Conservation (phyloP, 2,888 invertebrate genomes). For the Zhengitettix transpicula region DNA sequence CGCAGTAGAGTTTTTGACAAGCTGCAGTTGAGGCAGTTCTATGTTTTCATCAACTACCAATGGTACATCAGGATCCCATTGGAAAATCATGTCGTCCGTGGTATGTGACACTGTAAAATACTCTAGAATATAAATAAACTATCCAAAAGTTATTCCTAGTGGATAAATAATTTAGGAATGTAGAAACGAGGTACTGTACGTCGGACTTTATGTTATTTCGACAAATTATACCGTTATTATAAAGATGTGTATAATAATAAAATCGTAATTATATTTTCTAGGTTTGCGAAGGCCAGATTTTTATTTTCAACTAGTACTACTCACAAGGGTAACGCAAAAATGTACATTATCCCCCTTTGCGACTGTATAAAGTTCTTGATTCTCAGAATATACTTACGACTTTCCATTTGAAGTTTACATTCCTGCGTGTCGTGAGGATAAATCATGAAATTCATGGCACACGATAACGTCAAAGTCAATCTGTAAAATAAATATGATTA, state of each 20-base stretch:
- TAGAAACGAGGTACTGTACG: too few species aligned
- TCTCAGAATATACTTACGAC: constrained; percentile 70
- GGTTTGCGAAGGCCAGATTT: too few species aligned
- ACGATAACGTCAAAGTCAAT: constrained; percentile 73
- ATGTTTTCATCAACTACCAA: constrained; percentile 79
- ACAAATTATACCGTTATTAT: too few species aligned
- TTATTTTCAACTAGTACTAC: too few species aligned
- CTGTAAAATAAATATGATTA: constrained; percentile 32
- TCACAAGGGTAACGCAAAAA: too few species aligned
- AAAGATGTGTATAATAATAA: too few species aligned
- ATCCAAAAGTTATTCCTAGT: neutral
- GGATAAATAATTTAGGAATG: neutral
- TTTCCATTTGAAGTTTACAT: constrained; percentile 88
- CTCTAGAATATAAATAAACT: neutral
- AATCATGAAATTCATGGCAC: constrained; percentile 87
- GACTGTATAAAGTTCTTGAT: too few species aligned
- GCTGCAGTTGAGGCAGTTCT: constrained; percentile 72
- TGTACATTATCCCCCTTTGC: too few species aligned
- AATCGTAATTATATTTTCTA: too few species aligned
- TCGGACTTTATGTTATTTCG: too few species aligned
- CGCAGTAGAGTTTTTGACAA: constrained; percentile 75
- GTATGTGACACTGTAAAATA: constrained; percentile 68
- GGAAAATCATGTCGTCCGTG: constrained; percentile 83
- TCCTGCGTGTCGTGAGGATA: constrained; percentile 91
- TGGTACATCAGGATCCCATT: constrained; percentile 83